A percentile compares a stretch with the other conserved stretches of the same genome.
Evolutionary conservation across 2,797 vertebrate genomes (phyloP).

Genomic region (Lacerta bilineata): DNA sequence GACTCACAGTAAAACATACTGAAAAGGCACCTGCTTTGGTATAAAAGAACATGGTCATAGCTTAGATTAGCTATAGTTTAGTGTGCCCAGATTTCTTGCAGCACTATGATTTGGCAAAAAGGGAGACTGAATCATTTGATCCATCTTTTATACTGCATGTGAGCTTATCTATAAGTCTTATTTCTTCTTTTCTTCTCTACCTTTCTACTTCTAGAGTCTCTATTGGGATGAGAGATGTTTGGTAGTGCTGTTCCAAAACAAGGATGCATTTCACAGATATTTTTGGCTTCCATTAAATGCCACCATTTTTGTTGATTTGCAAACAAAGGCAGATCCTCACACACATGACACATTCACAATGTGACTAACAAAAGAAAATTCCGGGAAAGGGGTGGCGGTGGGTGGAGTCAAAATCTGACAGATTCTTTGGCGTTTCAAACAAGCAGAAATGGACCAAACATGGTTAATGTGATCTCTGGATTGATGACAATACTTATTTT

Average conservation of each 20-base stretch:
- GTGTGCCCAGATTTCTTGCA: too few species aligned
- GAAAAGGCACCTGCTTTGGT: too few species aligned
- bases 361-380: neutral
- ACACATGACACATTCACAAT: neutral
- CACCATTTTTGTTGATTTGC: neutral
- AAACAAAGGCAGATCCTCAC: neutral
- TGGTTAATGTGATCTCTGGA: neutral
- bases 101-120: too few species aligned
- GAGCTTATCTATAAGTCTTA: too few species aligned
- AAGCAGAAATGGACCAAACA: neutral
- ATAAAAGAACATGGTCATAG: too few species aligned
- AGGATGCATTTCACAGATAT: neutral
- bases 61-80: too few species aligned
- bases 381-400: neutral
- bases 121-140: too few species aligned
- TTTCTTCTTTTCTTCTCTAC: too few species aligned
- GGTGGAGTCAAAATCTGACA: neutral
- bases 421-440: neutral
- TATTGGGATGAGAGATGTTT: too few species aligned
- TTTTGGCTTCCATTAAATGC: neutral
- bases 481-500: neutral
- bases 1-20: too few species aligned
- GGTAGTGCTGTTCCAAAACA: neutral
- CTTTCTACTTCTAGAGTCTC: too few species aligned
- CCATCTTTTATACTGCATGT: too few species aligned